Conservation (phyloP, 2,888 invertebrate species). For the Plebejus anna region DNA sequence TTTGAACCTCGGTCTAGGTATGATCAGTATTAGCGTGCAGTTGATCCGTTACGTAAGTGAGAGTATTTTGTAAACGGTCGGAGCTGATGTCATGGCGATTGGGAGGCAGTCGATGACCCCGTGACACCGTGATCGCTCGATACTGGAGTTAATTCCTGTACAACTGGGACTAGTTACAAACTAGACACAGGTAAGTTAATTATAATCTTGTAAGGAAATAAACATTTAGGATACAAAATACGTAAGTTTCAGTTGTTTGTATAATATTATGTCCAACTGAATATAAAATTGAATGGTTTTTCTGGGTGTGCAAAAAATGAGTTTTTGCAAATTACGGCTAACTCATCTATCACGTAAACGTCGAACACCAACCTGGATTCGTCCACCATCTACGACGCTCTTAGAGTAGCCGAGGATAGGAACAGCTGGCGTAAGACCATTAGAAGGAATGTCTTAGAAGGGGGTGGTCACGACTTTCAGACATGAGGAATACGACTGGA, state of each 20-base stretch:
- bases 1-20: slow-evolving; percentile 27
- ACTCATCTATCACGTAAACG: too few species aligned
- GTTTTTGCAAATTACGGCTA: too few species aligned
- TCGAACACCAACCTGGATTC: too few species aligned
- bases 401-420: too few species aligned
- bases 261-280: too few species aligned
- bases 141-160: slow-evolving; percentile 38
- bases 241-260: not conserved
- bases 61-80: slow-evolving; percentile 69
- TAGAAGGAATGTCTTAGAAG: too few species aligned
- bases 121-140: slow-evolving; percentile 61
- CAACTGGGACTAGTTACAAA: not conserved
- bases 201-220: not conserved
- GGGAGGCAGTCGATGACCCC: slow-evolving; percentile 72
- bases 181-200: slow-evolving; percentile 5
- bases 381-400: too few species aligned
- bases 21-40: slow-evolving; percentile 35
- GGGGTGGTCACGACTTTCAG: too few species aligned
- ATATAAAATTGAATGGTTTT: too few species aligned
- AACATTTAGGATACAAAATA: not conserved
- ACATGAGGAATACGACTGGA: too few species aligned
- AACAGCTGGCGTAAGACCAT: too few species aligned
- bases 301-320: too few species aligned
- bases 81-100: slow-evolving; percentile 71
- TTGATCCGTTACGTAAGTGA: slow-evolving; percentile 60